Evolutionary conservation across 2,888 invertebrate species (phyloP), one percentile per base, ranked within the genome.

Genomic region (Megastigmus dorsalis): DNA sequence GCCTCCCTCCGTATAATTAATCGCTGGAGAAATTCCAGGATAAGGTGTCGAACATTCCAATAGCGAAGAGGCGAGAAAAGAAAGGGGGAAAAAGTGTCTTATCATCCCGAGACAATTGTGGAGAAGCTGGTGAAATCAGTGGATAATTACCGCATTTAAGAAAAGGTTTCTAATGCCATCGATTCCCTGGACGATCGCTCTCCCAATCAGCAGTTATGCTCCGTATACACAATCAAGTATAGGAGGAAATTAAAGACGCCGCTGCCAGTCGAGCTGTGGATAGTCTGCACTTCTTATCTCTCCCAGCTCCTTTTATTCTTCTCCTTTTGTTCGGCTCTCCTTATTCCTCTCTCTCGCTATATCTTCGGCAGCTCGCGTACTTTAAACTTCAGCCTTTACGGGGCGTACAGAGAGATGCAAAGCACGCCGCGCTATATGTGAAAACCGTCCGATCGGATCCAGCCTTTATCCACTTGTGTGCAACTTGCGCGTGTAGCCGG

Each of bases 101-200:
- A n/a, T n/a, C n/a, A n/a, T n/a, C n/a, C n/a, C n/a, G n/a, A n/a
- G n/a, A n/a, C n/a, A n/a, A n/a, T n/a, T n/a, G n/a, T n/a, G n/a
- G n/a, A n/a, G 20, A 1, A 36, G 36, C 26, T 7, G 28, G 15
- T 6, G 13, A 45, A 18, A 28, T 30, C 15, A 10, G 9, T 23
- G 13, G 45, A 3, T 48, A 67, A 33, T 67, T 73, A 73, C 67
- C 73, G 66, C 67, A 67, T 67, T 67, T 73, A 73, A 60, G 33
- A 30, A 7, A 15, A n/a, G 20, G n/a, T 6, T 38, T 10, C 48
- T 54, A 2, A 54, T 15, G 20, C 48, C 36, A 65, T 71, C 63
- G 71, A 45, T 55, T 26, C 41, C 55, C 9, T n/a, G 43, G 55
- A 43, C 10, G 57, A 63, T 71, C 48, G 63, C 41, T 57, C 33